Evolutionary conservation across 2,113 vertebrate species (phyloP).

Genomic region (Pelodiscus sinensis): DNA sequence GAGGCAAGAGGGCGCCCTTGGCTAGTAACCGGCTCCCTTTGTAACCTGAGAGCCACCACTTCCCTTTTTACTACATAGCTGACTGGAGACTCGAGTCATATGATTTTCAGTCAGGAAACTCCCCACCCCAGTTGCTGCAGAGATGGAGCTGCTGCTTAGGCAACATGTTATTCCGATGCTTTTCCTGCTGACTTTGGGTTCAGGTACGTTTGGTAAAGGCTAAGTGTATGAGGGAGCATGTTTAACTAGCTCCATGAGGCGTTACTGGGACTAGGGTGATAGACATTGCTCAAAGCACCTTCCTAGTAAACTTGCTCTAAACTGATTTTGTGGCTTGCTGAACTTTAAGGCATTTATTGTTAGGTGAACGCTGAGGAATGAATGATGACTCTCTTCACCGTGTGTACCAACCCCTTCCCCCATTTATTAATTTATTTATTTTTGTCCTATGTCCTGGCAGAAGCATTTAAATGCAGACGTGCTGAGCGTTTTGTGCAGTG

Average conservation of each 20-base stretch:
- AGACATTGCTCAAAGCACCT: neutral
- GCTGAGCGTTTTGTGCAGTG: neutral
- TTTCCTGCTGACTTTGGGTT: neutral
- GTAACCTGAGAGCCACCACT: neutral
- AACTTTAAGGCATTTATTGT: neutral
- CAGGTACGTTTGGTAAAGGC: slow-evolving; percentile 15
- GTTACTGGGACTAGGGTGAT: neutral
- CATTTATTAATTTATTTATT: neutral
- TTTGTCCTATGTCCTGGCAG: neutral
- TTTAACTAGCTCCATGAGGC: neutral
- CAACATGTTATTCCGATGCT: fast-evolving
- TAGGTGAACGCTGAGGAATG: neutral
- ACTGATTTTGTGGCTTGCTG: neutral
- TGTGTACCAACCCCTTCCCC: too few species aligned
- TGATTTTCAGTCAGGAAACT: neutral
- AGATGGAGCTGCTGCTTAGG: neutral
- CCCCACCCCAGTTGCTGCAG: neutral
- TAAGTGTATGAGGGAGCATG: neutral
- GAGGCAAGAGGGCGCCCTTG: neutral
- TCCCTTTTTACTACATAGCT: neutral
- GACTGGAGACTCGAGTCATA: neutral
- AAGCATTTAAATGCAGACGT: neutral
- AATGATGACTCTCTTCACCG: too few species aligned
- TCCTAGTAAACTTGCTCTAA: neutral
- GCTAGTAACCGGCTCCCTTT: neutral